A percentile compares a stretch with the other conserved stretches of the same genome.
Conservation (phyloP, 2,797 vertebrate genomes). For the Malurus leucopterus region DNA sequence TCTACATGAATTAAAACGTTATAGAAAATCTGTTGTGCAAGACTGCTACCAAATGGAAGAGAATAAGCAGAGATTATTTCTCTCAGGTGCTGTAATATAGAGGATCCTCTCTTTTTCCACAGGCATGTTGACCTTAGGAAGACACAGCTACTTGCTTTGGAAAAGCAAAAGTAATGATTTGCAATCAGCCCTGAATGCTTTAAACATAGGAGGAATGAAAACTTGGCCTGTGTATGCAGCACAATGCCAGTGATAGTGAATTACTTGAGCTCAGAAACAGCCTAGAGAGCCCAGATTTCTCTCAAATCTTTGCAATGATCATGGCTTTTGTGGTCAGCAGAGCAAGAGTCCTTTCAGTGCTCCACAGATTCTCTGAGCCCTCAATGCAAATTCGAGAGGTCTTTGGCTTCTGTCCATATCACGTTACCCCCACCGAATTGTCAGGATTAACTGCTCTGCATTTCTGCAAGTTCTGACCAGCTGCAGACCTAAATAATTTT, state of each 20-base stretch:
- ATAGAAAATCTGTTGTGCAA: neutral
- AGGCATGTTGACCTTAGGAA: neutral
- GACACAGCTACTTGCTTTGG: neutral
- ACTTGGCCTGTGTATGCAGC: rapidly evolving
- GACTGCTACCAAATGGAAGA: neutral
- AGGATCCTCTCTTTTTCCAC: neutral
- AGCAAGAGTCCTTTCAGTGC: neutral
- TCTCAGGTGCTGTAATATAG: neutral
- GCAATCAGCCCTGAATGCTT: neutral
- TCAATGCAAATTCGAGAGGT: neutral
- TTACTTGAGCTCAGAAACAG: neutral
- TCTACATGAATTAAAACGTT: neutral
- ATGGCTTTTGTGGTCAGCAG: neutral
- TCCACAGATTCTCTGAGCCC: rapidly evolving
- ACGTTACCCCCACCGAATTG: rapidly evolving
- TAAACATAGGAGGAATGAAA: neutral
- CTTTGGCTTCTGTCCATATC: neutral
- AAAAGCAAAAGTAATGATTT: neutral
- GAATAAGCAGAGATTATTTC: neutral
- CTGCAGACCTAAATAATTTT: neutral
- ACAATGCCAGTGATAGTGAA: neutral
- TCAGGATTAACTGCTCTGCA: neutral
- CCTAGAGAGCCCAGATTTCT: neutral
- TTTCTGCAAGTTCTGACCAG: rapidly evolving
- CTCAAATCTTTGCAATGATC: neutral